Evolutionary conservation across 2,113 vertebrate species (phyloP), one percentile per base, ranked within the genome.

Genomic region (Phrynocephalus versicolor): DNA sequence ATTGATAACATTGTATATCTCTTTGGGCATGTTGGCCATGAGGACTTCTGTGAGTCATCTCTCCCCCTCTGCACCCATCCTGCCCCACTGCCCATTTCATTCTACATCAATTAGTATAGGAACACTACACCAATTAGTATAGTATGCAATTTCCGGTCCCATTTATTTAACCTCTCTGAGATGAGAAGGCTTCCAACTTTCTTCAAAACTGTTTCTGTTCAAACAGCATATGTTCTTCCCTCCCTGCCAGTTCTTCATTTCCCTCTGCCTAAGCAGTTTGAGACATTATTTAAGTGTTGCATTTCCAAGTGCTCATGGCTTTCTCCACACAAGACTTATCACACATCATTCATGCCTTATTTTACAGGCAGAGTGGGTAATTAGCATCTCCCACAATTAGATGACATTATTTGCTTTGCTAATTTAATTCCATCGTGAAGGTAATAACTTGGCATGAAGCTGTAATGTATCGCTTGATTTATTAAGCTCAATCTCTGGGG

Each of bases 381-480:
- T 97, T 96, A 96, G 95, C 96, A 96, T 96, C 94, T 96, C 94
- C 96, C 93, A 96, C 95, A 96, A 96, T 96, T 95, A 96, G 95
- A 92, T 92, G 91, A 90, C 88, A 94, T 80, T 95, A 94, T 96
- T 96, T 95, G 95, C 94, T 96, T 96, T 94, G 96, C 93, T 97
- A 96, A 96, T 96, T 96, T 96, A 95, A 96, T 96, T 96, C 94
- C 89, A 90, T 86, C 94, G 95, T 92, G 95, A 96, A 96, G 96
- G 95, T 96, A 95, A 95, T 96, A 97, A 96, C 95, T 94, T 96
- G 94, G 95, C 79, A 94, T 94, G 95, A 96, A 96, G 95, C 91
- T 96, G 94, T 96, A 95, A 96, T 96, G 92, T 96, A 95, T 85
- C 90, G 92, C 94, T 93, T 96, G 95, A 97, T 96, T 97, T 96